Evolutionary conservation across 1,140 invertebrate genomes (phyloP).

Genomic region (Pararge aegeria): DNA sequence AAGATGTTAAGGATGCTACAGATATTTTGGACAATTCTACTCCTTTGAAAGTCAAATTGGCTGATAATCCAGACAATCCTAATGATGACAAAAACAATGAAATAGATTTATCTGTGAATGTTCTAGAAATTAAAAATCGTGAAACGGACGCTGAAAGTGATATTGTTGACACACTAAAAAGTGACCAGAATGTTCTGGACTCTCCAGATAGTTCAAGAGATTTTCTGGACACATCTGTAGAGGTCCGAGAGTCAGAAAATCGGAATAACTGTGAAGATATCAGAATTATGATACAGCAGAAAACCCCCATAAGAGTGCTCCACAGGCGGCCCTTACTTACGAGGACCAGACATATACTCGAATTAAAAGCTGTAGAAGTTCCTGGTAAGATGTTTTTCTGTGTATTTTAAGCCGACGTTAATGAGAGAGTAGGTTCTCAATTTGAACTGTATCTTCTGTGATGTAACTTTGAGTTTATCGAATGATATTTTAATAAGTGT

Average conservation of each 20-base stretch:
- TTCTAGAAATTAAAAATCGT: too few relatives aligned
- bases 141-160: too few relatives aligned
- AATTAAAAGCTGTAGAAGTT: conserved; percentile 78
- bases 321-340: conserved; percentile 88
- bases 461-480: too few relatives aligned
- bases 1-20: too few relatives aligned
- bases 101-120: too few relatives aligned
- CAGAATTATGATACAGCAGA: conserved; percentile 83
- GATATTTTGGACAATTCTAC: not conserved
- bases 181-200: too few relatives aligned
- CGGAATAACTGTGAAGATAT: conserved; percentile 29
- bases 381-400: conserved; percentile 46
- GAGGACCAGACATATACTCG: conserved; percentile 83
- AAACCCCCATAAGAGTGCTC: conserved; percentile 91
- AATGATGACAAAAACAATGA: too few relatives aligned
- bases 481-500: too few relatives aligned
- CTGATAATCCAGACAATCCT: not conserved
- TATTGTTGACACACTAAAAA: too few relatives aligned
- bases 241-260: not conserved
- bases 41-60: not conserved
- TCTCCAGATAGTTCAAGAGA: not conserved
- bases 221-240: not conserved
- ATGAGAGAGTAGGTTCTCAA: too few relatives aligned
- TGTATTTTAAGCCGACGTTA: not conserved
- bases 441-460: too few relatives aligned